Evolutionary conservation across 64 coral and sea anemone genomes (phyloP), one percentile per base, ranked within the genome.

Genomic region (Orbicella faveolata): DNA sequence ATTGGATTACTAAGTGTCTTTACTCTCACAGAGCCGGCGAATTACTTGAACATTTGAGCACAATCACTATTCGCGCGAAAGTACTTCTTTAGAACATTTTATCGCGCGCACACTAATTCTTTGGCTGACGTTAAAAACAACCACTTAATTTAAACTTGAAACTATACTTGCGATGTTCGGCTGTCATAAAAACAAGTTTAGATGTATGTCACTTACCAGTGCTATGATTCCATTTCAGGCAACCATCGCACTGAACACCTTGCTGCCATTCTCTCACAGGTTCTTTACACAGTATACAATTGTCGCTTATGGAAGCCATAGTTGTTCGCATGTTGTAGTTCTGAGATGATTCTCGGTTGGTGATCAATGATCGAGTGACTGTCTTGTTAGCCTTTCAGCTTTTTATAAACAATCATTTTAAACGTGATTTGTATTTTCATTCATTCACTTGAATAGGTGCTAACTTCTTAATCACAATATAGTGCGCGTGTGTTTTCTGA

Each of bases 201-300:
- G n/a, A n/a, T n/a, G n/a, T n/a, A 18, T 77, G 75, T 4, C 37
- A 77, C 75, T 77, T 77, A 51, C 75, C 36, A 17, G 75, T 77
- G 75, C 75, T 77, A 51, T 77, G 75, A 77, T 52, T 77, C 75
- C 75, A 77, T 51, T 77, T 77, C 14, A 48, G 37, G 18, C 75
- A 77, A 77, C 75, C 75, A 51, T 77, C 36, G 37, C 73, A 75
- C 73, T 75, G 34, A 37, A 75, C 73, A 13, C 73, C 73, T 75
- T 75, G 73, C 34, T 75, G 75, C 39, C 73, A 1, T 75, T 75
- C 73, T 52, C 75, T 16, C 13, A 53, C 41, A 18, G 75, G 41
- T 51, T 77, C 36, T 17, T 51, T 77, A 23, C 75, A 77, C 17
- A 2, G 13, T 1, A 77, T 77, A 51, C 75, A 77, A 77, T 77